Evolutionary conservation across 2,113 vertebrate species (phyloP).

Genomic region (Callorhinus ursinus): DNA sequence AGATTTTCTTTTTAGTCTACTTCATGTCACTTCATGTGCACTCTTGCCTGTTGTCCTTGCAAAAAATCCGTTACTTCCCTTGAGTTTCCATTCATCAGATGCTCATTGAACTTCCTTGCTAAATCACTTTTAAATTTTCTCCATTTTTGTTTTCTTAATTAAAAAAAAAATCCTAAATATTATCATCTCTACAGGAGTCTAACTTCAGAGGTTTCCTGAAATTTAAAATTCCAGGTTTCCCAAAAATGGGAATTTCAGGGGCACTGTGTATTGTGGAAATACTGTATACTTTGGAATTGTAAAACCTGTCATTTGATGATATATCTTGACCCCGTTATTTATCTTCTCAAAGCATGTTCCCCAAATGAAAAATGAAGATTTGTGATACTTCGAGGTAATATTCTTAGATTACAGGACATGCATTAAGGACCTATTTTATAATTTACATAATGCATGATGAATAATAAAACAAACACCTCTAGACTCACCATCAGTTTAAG

Average conservation of each 20-base stretch:
- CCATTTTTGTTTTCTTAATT: not conserved
- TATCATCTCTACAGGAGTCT: not conserved
- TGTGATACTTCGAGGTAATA: not conserved
- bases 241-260: not conserved
- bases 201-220: not conserved
- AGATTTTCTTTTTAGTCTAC: not conserved
- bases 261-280: not conserved
- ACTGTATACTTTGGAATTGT: not conserved
- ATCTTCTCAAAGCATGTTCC: not conserved
- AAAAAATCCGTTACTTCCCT: not conserved
- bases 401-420: not conserved
- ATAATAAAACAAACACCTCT: not conserved
- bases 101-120: not conserved
- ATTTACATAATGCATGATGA: not conserved
- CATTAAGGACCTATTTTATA: not conserved
- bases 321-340: not conserved
- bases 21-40: not conserved
- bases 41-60: constrained; percentile 3
- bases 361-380: not conserved
- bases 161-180: not conserved
- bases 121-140: not conserved
- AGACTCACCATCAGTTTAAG: not conserved
- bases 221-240: not conserved
- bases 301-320: not conserved
- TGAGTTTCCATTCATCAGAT: not conserved